phyloP scores from a whole-genome alignment of 2,888 invertebrate species.

The Aporophyla lueneburgensis region DNA sequence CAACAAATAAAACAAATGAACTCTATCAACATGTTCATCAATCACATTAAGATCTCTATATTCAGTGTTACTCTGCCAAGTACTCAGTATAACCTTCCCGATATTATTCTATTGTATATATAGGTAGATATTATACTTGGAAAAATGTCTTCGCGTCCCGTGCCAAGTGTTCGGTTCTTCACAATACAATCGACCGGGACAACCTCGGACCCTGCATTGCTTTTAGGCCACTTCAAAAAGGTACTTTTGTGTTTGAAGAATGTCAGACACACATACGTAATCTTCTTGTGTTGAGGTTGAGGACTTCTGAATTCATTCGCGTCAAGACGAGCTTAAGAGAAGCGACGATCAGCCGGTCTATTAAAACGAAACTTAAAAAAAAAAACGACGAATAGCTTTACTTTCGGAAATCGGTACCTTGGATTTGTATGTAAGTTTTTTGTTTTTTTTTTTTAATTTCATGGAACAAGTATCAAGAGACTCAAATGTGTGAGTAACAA shows the following conservation, averaged over 20 bases:
- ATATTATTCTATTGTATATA: slow-evolving; percentile 20
- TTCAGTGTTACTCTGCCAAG: slow-evolving; percentile 47
- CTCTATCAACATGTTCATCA: slow-evolving; percentile 5
- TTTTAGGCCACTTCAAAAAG: slow-evolving; percentile 47
- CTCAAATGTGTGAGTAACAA: too few species aligned
- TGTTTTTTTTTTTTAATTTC: too few species aligned
- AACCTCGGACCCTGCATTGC: slow-evolving; percentile 27
- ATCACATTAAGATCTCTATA: not conserved
- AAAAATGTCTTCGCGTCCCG: slow-evolving; percentile 24
- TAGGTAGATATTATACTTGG: slow-evolving; percentile 8
- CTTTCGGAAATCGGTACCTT: too few species aligned
- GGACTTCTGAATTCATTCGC: not conserved
- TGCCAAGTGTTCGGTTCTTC: slow-evolving; percentile 53
- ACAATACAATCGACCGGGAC: slow-evolving; percentile 40
- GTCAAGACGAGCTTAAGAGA: not conserved
- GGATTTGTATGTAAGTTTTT: too few species aligned
- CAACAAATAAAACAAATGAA: slow-evolving; percentile 18
- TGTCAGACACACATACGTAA: slow-evolving; percentile 1
- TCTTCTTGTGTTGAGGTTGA: not conserved
- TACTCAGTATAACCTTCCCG: slow-evolving; percentile 23
- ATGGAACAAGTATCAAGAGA: too few species aligned
- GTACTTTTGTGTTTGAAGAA: slow-evolving; percentile 46
- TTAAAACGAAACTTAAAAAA: too few species aligned
- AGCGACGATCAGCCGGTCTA: too few species aligned
- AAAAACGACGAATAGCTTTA: too few species aligned